Base-by-base conservation (phyloP, 2,113 vertebrate species). In the Scomber scombrus region DNA sequence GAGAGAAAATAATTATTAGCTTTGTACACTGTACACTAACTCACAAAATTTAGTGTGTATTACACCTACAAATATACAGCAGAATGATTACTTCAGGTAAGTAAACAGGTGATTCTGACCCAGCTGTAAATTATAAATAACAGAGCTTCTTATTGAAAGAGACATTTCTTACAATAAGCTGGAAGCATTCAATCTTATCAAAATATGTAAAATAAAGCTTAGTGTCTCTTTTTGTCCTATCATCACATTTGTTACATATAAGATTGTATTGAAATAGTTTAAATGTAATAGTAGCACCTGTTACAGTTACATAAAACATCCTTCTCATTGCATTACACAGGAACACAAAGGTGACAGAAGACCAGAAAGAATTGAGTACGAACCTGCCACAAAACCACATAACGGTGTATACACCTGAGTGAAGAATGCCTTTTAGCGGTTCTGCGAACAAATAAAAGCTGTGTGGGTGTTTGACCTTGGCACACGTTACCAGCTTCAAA, bases 391-490 rank as follows among this genome's bases (percentile, higher is more conserved):
- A 56, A 75, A 70, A 66, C 56, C 62, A 60, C 63, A 65, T 34
- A 81, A 75, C 46, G n/a, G 55, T 63, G 49, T 73, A n/a, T 29
- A 69, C 77, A 89, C 90, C 87, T 73, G 87, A 85, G 80, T 79
- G 71, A 82, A 86, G 60, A 76, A 86, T 89, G 82, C 77, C 85
- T 91, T 83, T 81, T 86, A 82, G 86, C 68, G 11, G 80, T 85
- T 83, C 85, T 89, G 83, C 64, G 91, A 87, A 86, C 85, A 93
- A 91, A 91, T 91, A 85, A 85, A 91, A 90, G 63, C 85, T 68
- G 90, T 91, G 85, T 90, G 86, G 83, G 89, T 79, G 90, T 88
- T 75, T 89, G 92, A 95, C 92, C 91, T 92, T 93, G 92, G 88
- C 82, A 85, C 84, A 91, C 23, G 76, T 84, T 88, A 90, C 81